Conservation (phyloP, 2,888 invertebrate species). For the Drepanosiphum platanoidis region DNA sequence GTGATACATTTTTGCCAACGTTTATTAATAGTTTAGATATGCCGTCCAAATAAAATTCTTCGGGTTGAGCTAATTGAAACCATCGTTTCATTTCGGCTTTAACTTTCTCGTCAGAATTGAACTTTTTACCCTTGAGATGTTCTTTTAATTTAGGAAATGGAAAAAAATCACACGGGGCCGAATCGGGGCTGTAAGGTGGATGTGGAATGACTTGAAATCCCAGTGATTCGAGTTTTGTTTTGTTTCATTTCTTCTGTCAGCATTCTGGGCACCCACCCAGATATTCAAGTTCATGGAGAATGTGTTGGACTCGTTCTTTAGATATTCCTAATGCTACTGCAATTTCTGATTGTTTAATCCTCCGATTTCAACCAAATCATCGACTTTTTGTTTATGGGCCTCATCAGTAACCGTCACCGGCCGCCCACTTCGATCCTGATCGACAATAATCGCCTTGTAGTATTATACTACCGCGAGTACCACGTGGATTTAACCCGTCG, state of each 20-base stretch:
- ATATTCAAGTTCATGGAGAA: neutral
- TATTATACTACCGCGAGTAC: no score
- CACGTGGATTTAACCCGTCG: no score
- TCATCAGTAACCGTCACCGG: no score
- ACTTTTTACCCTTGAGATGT: neutral
- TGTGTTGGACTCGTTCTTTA: neutral
- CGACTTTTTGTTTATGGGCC: no score
- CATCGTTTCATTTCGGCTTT: slow-evolving; percentile 19
- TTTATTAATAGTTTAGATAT: neutral
- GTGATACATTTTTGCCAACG: slow-evolving; percentile 8
- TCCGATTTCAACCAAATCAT: no score
- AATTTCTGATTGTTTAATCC: neutral
- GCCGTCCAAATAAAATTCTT: slow-evolving; percentile 12
- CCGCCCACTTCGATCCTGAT: neutral
- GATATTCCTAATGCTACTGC: neutral
- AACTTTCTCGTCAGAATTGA: neutral
- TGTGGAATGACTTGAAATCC: slow-evolving; percentile 28
- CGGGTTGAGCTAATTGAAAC: neutral
- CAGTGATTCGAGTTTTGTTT: neutral
- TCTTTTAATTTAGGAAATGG: neutral
- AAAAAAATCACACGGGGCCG: slow-evolving; percentile 11
- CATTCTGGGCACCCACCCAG: neutral
- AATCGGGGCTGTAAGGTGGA: slow-evolving; percentile 2
- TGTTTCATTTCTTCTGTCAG: neutral
- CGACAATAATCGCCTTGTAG: no score